Evolutionary conservation across 2,113 vertebrate genomes (phyloP).

Genomic region (Hippocampus barbouri): DNA sequence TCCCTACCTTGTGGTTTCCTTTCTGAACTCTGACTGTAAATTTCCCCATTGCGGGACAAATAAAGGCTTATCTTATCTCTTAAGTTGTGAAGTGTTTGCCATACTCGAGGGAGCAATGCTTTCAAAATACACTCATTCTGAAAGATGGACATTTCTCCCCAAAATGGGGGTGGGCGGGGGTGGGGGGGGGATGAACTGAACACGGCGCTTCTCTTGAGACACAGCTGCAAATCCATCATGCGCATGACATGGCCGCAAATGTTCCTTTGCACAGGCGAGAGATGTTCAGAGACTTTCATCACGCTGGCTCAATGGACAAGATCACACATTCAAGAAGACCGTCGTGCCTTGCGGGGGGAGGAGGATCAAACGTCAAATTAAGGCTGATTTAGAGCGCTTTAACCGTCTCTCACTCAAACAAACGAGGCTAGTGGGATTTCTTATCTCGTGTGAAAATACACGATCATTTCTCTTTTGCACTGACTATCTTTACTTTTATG

Average conservation of each 20-base stretch:
- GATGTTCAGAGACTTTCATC: constrained; percentile 52
- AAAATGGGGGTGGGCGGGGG: no score
- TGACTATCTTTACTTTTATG: constrained; percentile 59
- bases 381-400: constrained; percentile 65
- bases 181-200: constrained; percentile 3
- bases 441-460: constrained; percentile 39
- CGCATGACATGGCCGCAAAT: constrained; percentile 36
- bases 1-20: no score
- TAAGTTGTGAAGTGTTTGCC: constrained; percentile 12
- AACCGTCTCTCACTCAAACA: constrained; percentile 55
- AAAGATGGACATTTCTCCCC: constrained; percentile 28
- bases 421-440: constrained; percentile 39
- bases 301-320: constrained; percentile 40
- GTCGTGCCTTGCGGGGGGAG: constrained; percentile 58
- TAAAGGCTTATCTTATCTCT: no score
- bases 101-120: constrained; percentile 15
- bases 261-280: constrained; percentile 48
- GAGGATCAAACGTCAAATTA: constrained; percentile 71
- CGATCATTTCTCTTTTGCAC: constrained; percentile 58
- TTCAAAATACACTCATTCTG: constrained; percentile 14
- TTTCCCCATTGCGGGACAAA: no score
- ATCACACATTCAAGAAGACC: constrained; percentile 50
- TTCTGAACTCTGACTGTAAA: no score
- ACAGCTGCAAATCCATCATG: constrained; percentile 45
- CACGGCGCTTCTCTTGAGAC: constrained; percentile 19